Conservation (phyloP, 2,888 invertebrate genomes). For the Rhagophthalmus giganteus region DNA sequence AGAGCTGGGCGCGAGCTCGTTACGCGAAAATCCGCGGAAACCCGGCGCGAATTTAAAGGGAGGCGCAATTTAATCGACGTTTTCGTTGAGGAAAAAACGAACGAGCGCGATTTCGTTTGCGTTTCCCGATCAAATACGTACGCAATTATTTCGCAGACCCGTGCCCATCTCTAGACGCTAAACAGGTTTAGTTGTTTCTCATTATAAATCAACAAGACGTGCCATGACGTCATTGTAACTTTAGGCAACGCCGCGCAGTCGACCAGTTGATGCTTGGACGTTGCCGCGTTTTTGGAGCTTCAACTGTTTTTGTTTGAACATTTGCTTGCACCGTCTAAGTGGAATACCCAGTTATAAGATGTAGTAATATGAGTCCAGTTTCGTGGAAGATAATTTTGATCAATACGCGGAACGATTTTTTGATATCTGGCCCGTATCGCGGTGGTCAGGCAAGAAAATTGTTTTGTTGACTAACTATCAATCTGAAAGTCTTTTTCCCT, state of each 20-base stretch:
- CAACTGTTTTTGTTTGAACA: conserved; percentile 32
- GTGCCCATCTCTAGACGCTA: conserved; percentile 17
- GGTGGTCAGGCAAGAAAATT: conserved; percentile 2
- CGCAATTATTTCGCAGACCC: no score
- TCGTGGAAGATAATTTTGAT: conserved; percentile 43
- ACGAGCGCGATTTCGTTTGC: no score
- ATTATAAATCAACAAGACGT: conserved; percentile 55
- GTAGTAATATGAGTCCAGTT: conserved; percentile 51
- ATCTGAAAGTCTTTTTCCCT: no score
- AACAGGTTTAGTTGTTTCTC: conserved; percentile 54
- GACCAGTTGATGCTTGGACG: conserved; percentile 34
- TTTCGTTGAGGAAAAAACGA: no score
- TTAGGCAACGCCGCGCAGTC: conserved; percentile 48
- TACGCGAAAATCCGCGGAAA: no score
- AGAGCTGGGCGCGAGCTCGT: conserved; percentile 31
- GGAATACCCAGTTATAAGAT: conserved; percentile 52
- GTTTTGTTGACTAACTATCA: conserved; percentile 5
- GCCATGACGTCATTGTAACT: conserved; percentile 49
- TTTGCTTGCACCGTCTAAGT: conserved; percentile 41
- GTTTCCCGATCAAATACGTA: no score
- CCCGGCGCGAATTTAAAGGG: no score
- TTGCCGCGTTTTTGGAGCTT: conserved; percentile 26
- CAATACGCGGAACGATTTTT: background rate
- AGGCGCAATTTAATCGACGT: no score
- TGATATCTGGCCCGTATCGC: background rate